Conservation (phyloP, 2,888 invertebrate genomes). For the Laspeyria flexula region DNA sequence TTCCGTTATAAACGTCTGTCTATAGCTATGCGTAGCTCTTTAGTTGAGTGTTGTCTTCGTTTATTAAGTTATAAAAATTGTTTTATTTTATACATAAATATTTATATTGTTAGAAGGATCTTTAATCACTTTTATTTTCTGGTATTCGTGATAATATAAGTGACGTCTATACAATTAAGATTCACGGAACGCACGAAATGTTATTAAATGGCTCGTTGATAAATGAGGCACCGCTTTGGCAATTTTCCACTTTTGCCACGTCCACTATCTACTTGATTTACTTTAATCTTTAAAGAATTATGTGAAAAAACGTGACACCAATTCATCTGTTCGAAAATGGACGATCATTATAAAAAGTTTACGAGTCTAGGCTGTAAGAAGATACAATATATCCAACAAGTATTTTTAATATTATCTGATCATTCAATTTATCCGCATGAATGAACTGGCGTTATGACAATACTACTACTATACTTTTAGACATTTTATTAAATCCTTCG, state of each 20-base stretch:
- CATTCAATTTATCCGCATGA: conserved; percentile 33
- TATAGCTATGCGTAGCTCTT: too few species aligned
- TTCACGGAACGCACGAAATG: conserved; percentile 63
- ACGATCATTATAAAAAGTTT: conserved; percentile 19
- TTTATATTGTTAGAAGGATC: too few species aligned
- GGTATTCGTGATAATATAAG: conserved; percentile 36
- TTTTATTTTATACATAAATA: too few species aligned
- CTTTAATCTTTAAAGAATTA: conserved; percentile 58
- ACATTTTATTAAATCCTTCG: conserved; percentile 33
- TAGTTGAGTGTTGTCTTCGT: too few species aligned
- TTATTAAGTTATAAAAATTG: too few species aligned
- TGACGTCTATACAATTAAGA: conserved; percentile 60
- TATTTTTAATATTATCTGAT: conserved; percentile 19
- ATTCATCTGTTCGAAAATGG: conserved; percentile 29
- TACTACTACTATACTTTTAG: conserved; percentile 26
- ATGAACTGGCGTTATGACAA: conserved; percentile 22
- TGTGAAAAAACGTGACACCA: conserved; percentile 44
- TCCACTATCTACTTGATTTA: conserved; percentile 56
- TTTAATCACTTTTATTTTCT: conserved; percentile 28
- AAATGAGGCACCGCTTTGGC: conserved; percentile 68
- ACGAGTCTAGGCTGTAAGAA: conserved; percentile 8
- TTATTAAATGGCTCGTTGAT: conserved; percentile 66
- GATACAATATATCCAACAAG: conserved; percentile 11
- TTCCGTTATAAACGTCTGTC: too few species aligned
- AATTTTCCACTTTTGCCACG: conserved; percentile 69